Base-by-base conservation (phyloP, 1,140 invertebrate species). In the Adelges cooleyi region DNA sequence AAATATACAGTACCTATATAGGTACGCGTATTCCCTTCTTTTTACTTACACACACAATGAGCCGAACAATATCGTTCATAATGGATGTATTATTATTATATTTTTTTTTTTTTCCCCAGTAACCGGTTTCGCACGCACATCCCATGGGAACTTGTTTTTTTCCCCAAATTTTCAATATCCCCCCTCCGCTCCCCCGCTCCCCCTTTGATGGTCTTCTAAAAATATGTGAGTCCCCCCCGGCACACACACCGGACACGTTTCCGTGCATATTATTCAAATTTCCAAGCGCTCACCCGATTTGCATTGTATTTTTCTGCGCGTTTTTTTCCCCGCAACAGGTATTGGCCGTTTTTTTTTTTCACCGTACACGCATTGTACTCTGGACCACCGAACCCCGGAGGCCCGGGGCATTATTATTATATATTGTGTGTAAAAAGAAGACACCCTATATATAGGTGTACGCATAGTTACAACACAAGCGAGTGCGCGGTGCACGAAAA, bases 201-300 rank as follows among this genome's bases (percentile, higher is more conserved):
- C 3, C 36, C 36, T 13, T 38, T 38, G 6, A 38, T 38, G 6
- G 36, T 38, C 13, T 5, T 44, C 40, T 44, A 33, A 33, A 33
- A 33, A 33, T 33, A 33, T 33, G 40, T 17, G 40, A 23, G 17
- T 25, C 54, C 38, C 38, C 38, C 54, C 23, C n/a, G n/a, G n/a
- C n/a, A n/a, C n/a, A n/a, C 22, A 44, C 23, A 62, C 56, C 56
- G 56, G 56, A 62, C 56, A 62, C 56, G 56, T 62, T 62, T 62
- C 56, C 56, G 56, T 62, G 44, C 40, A 62, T 62, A 46, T 62
- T 59, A 62, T 48, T 62, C 56, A 62, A 62, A 62, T 62, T 62
- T 62, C 44, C 46, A 44, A 36, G 23, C n/a, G n/a, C n/a, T n/a
- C 38, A 13, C 22, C 23, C 38, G 53, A 42, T 44, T 44, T 59